Percentiles rank a stretch among this genome's conserved stretches.
Evolutionary conservation across 2,113 vertebrate species (phyloP).

Genomic region (Eudyptes chrysolophus): DNA sequence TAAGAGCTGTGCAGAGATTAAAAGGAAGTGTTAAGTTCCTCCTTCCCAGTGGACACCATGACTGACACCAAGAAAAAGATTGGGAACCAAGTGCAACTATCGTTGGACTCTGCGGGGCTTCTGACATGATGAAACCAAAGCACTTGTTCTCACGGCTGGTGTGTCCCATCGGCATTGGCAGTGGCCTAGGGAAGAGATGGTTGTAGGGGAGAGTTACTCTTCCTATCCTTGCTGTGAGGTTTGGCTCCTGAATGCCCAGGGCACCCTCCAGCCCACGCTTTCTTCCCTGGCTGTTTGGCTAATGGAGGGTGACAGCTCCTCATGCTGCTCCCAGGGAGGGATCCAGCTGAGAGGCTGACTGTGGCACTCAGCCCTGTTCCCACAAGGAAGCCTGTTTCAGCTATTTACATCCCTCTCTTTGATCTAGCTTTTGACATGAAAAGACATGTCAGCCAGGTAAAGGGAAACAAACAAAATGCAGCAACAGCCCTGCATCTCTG

Average conservation of each 20-base stretch:
- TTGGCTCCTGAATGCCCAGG: not conserved
- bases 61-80: not conserved
- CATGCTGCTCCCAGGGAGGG: not conserved
- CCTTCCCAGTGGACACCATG: not conserved
- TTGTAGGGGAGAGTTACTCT: no score
- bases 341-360: not conserved
- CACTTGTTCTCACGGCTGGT: not conserved
- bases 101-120: not conserved
- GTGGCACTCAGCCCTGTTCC: slow-evolving; percentile 1
- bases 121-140: not conserved
- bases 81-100: not conserved
- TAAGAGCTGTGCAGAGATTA: not conserved
- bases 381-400: not conserved
- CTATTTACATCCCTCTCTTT: not conserved
- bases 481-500: not conserved
- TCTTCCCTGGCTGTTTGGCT: not conserved
- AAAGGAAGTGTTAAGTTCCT: not conserved
- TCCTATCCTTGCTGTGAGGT: accelerated
- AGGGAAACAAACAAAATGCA: not conserved
- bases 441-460: not conserved
- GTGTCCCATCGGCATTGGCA: not conserved
- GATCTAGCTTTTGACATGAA: slow-evolving; percentile 2
- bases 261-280: not conserved
- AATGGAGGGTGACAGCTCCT: not conserved
- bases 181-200: not conserved